Conservation (phyloP, 1,140 invertebrate genomes). For the Phymorhynchus buccinoides region DNA sequence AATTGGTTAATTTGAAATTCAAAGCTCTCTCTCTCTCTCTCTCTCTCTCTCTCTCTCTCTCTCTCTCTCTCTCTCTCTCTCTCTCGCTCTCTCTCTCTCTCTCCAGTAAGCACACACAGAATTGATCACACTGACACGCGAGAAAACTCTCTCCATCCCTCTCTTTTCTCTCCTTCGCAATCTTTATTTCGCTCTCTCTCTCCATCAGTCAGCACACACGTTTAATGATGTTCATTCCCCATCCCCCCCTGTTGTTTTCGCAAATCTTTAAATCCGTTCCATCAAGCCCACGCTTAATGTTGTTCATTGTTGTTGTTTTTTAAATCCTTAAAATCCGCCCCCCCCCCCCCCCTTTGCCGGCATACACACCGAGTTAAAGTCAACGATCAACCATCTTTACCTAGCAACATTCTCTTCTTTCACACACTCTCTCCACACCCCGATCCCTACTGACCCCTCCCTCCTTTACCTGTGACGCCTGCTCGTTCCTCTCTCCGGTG, state of each 20-base stretch:
- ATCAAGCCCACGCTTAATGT: too few species aligned
- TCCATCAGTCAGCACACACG: neutral
- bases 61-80: neutral
- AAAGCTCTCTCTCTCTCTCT: neutral
- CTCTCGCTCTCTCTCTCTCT: neutral
- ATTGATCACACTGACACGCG: neutral
- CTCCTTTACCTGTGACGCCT: constrained; percentile 30
- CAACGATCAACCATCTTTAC: too few species aligned
- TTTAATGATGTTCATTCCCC: too few species aligned
- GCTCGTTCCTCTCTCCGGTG: constrained; percentile 39
- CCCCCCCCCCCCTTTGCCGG: neutral
- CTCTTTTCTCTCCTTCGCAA: neutral
- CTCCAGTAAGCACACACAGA: neutral
- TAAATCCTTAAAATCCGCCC: neutral
- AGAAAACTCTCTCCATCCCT: neutral
- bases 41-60: neutral
- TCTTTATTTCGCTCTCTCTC: too few species aligned
- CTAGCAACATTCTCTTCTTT: too few species aligned
- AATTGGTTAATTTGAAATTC: neutral
- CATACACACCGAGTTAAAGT: too few species aligned
- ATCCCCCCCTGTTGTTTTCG: too few species aligned
- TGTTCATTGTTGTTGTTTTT: too few species aligned
- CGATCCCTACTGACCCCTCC: neutral
- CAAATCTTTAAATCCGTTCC: too few species aligned
- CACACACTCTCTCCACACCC: constrained; percentile 42